Evolutionary conservation across 2,797 vertebrate genomes (phyloP).

Genomic region (Neoniphon sammara): DNA sequence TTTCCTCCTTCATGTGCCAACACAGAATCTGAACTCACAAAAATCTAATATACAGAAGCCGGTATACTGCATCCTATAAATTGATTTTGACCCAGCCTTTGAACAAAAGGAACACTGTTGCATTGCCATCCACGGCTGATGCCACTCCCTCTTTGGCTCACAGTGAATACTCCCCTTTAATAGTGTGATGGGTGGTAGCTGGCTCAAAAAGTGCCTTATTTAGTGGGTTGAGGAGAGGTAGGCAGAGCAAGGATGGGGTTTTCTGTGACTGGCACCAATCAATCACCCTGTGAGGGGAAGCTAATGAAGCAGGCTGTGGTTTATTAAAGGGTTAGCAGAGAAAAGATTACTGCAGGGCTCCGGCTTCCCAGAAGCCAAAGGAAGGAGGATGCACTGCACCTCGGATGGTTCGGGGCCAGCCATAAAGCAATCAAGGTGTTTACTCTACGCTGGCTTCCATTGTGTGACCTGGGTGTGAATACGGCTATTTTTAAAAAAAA

Average conservation of each 20-base stretch:
- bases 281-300: slow-evolving; percentile 89
- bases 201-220: slow-evolving; percentile 89
- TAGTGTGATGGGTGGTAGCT: slow-evolving; percentile 88
- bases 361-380: slow-evolving; percentile 66
- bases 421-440: slow-evolving; percentile 79
- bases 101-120: slow-evolving; percentile 95
- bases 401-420: slow-evolving; percentile 67
- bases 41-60: slow-evolving; percentile 65
- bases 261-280: slow-evolving; percentile 95
- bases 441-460: slow-evolving; percentile 65
- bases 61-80: slow-evolving; percentile 78
- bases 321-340: slow-evolving; percentile 79
- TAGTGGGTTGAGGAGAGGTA: slow-evolving; percentile 85
- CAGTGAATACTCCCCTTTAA: slow-evolving; percentile 95
- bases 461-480: slow-evolving; percentile 68
- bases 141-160: slow-evolving; percentile 92
- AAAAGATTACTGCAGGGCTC: slow-evolving; percentile 76
- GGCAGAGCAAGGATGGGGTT: slow-evolving; percentile 86
- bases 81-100: slow-evolving; percentile 83
- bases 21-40: slow-evolving; percentile 58
- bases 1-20: slow-evolving; percentile 50
- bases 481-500: slow-evolving; percentile 47
- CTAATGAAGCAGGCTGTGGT: slow-evolving; percentile 82
- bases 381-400: slow-evolving; percentile 52
- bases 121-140: slow-evolving; percentile 87